Conservation (phyloP, 2,797 vertebrate genomes). For the Pipistrellus pygmaeus region DNA sequence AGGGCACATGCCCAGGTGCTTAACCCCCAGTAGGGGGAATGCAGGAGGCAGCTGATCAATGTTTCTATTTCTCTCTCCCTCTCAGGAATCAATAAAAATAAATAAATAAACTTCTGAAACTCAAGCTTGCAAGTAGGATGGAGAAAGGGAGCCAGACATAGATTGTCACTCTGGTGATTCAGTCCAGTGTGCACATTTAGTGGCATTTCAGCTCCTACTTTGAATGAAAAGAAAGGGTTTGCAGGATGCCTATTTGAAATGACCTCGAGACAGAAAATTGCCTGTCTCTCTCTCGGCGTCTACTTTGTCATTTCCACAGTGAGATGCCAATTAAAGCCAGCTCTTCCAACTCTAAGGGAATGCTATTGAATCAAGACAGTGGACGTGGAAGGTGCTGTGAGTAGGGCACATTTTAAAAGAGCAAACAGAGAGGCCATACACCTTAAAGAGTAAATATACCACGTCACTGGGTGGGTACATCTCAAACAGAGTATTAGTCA, state of each 20-base stretch:
- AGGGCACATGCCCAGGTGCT: too few relatives aligned
- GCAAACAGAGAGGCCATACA: background rate
- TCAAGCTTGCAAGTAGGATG: background rate
- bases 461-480: background rate
- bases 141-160: background rate
- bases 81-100: too few relatives aligned
- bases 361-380: background rate
- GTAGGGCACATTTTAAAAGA: background rate
- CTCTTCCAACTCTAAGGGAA: background rate
- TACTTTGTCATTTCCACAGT: slow-evolving; percentile 51
- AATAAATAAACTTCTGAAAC: background rate
- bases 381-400: background rate
- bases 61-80: too few relatives aligned
- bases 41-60: too few relatives aligned
- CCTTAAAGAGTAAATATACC: slow-evolving; percentile 38
- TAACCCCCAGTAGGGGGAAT: too few relatives aligned
- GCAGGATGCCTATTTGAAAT: slow-evolving; percentile 36
- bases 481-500: background rate
- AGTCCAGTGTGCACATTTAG: background rate
- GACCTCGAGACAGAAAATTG: slow-evolving; percentile 35
- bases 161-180: background rate
- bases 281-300: background rate
- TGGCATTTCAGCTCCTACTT: slow-evolving; percentile 26
- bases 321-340: background rate
- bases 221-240: slow-evolving; percentile 15